Percentiles rank a stretch among this genome's conserved stretches.
phyloP scores from a whole-genome alignment of 2,113 vertebrate species.

The Gobius niger region DNA sequence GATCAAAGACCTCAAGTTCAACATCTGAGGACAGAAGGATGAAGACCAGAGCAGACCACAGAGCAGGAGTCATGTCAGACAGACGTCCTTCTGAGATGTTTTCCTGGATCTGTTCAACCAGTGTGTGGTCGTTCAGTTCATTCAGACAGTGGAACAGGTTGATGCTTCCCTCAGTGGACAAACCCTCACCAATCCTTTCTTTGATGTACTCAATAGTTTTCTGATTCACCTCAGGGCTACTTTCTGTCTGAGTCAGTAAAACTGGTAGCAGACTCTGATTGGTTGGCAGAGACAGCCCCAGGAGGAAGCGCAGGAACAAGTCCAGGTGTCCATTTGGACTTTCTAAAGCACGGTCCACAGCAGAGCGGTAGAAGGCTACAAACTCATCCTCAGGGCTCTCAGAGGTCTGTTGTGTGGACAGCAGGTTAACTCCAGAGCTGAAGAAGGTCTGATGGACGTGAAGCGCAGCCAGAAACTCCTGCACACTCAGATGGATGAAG shows the following conservation, averaged over 20 bases:
- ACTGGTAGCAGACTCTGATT: conserved; percentile 18
- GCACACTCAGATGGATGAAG: conserved; percentile 45
- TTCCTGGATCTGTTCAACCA: conserved; percentile 17
- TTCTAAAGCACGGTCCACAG: conserved; percentile 33
- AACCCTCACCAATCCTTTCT: conserved; percentile 14
- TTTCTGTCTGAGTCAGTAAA: conserved; percentile 4
- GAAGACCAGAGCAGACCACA: conserved; percentile 35
- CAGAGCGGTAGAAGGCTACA: conserved; percentile 15
- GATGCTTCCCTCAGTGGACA: conserved; percentile 19
- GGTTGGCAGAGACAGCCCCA: conserved; percentile 34
- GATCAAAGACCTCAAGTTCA: conserved; percentile 22
- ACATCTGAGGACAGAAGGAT: conserved; percentile 29
- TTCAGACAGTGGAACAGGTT: conserved; percentile 28
- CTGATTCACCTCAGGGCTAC: not conserved
- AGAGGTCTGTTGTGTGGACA: conserved; percentile 5
- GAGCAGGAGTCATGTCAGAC: conserved; percentile 10
- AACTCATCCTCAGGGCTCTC: not conserved
- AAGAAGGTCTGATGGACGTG: conserved; percentile 41
- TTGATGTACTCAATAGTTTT: conserved; percentile 21
- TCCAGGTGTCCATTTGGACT: conserved; percentile 48
- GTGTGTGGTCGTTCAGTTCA: conserved; percentile 17
- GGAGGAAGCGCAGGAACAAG: conserved; percentile 44
- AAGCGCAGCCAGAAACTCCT: conserved; percentile 56
- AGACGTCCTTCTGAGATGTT: conserved; percentile 11
- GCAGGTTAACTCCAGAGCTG: conserved; percentile 29